Evolutionary conservation across 2,888 invertebrate genomes (phyloP), one percentile per base, ranked within the genome.

Genomic region (Aethes cnicana): DNA sequence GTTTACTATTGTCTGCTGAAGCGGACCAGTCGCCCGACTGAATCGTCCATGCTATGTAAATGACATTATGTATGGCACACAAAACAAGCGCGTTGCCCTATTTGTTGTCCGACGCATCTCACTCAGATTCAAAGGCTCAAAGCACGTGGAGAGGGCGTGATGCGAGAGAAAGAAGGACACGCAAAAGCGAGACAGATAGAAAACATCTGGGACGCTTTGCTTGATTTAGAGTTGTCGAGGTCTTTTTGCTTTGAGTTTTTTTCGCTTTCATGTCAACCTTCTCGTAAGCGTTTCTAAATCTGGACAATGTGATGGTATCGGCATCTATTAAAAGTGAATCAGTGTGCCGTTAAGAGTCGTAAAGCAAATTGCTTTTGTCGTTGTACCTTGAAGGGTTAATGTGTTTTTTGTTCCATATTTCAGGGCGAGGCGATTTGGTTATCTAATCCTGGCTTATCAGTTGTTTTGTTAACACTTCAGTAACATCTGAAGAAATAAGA

Each of bases 171-270:
- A 62, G 69, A 75, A 49, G 36, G 30, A 58, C 49, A 44, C n/a
- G 69, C 57, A 53, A 58, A 64, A 75, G 35, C 11, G 69, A 52
- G 74, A 74, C 36, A 62, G 53, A 63, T 53, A 61, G 77, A 78
- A 78, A 78, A 78, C 77, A 78, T 72, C 68, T 72, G 69, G 68
- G 63, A 57, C 64, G 64, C 44, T 18, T 36, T 32, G 52, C 44
- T 44, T 52, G 41, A 42, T 52, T 46, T 42, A 42, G 41, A 37
- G 39, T 28, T 39, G 32, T 35, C 33, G 49, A 49, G 54, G 28
- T 21, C 23, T 54, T 42, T 48, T 49, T 44, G 21, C 18, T 36
- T 25, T 43, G 25, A 23, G 47, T 47, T 33, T 47, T 44, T 20
- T 52, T 46, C n/a, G n/a, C n/a, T n/a, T n/a, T n/a, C n/a, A n/a